Evolutionary conservation across 1,140 invertebrate genomes (phyloP), one percentile per base, ranked within the genome.

Genomic region (Doryteuthis pealeii): DNA sequence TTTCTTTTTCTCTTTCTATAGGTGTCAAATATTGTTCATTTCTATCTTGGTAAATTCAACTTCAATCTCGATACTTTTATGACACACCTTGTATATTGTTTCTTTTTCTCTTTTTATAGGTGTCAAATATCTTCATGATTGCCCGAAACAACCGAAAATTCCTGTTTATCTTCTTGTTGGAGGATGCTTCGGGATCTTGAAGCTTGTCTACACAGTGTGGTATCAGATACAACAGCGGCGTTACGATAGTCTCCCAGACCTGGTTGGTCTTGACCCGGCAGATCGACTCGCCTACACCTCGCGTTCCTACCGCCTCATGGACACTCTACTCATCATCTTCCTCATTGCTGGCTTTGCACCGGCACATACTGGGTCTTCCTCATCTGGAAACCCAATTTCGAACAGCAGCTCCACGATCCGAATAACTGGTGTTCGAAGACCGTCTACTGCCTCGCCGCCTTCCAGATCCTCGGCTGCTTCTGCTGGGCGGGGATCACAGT

Each of bases 191-290:
- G 82, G 82, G n/a, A 69, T 81, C 0, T 72, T 87, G 2, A 85
- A 86, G 70, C 68, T 87, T 28, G 72, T 79, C 0, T 69, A 78
- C 90, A 87, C 91, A 28, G 87, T 94, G 14, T 94, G 92, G 89
- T 89, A 90, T 1, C 92, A 93, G 83, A 90, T 94, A 15, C 88
- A 89, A 62, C 90, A 89, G 0, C 87, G 91, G 8, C 81, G 86
- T 43, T 89, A 89, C 78, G 89, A 90, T 72, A 80, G 26, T 22
- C 18, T 68, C 74, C 54, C 54, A 5, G 79, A 67, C 77, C 66
- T 68, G 22, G 28, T 68, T 77, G 40, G 83, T 83, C 45, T 81
- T 79, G 35, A 88, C 85, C 30, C 83, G 85, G 18, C 84, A 83
- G 74, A 85, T 88, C 26, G 62, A 10, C 76, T 73, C 31, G 73